Percentiles rank a stretch among this genome's conserved stretches.
These are phyloP conservation scores for Drosophila subpulchrella DNA, from an alignment of 1,140 invertebrate genomes.

Conservation along the genomic window DNA sequence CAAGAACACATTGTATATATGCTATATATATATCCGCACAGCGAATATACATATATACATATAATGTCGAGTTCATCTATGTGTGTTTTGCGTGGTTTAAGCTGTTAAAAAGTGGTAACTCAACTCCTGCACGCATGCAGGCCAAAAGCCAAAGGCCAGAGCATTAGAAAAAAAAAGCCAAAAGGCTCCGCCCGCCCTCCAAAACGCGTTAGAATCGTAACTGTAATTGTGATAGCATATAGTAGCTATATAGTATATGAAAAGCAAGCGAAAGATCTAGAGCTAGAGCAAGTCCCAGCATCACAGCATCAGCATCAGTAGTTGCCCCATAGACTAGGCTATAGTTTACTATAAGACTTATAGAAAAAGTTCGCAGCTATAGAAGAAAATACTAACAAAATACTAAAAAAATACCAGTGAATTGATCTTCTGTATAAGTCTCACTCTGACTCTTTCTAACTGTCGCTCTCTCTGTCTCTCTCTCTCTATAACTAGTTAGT, in stretches of 20 bases:
- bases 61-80: constrained; percentile 84
- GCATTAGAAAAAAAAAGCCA: constrained; percentile 19
- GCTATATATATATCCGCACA: constrained; percentile 52
- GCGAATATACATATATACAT: constrained; percentile 40
- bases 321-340: constrained; percentile 39
- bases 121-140: constrained; percentile 48
- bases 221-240: constrained; percentile 34
- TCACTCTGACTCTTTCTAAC: constrained; percentile 16
- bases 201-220: constrained; percentile 39
- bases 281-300: constrained; percentile 37
- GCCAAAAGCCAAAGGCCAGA: constrained; percentile 33
- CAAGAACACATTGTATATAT: constrained; percentile 46
- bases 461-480: constrained; percentile 20
- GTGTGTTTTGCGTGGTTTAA: constrained; percentile 84
- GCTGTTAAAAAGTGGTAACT: constrained; percentile 79
- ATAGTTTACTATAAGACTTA: constrained; percentile 12
- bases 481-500: constrained; percentile 22
- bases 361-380: constrained; percentile 24
- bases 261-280: constrained; percentile 18
- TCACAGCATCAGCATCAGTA: constrained; percentile 59
- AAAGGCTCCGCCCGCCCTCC: constrained; percentile 39
- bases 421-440: constrained; percentile 2
- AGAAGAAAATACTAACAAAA: constrained; percentile 8
- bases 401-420: not conserved
- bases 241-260: constrained; percentile 15